Base-by-base conservation (phyloP, 2,113 vertebrate species). In the Calonectris borealis region DNA sequence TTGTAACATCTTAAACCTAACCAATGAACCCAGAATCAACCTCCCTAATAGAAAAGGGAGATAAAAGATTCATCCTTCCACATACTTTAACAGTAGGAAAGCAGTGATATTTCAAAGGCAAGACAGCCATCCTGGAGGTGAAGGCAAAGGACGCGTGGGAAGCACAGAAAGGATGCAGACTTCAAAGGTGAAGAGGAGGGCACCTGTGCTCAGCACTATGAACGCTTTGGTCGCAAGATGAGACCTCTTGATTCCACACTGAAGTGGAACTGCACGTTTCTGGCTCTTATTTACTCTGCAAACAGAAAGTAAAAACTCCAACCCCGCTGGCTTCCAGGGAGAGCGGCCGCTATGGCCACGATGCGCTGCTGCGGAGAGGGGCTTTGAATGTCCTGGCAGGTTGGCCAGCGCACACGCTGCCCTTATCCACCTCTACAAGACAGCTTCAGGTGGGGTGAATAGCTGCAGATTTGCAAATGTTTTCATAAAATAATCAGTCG, bases 61-160 rank as follows among this genome's bases (percentile, higher is more conserved):
- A 96, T 95, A 96, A 97, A 97, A 97, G 96, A 95, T 96, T 97
- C 94, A 95, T 94, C 94, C 86, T 96, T 97, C 93, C 94, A 94
- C 94, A 93, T 85, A 69, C 86, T 96, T 97, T 91, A 97, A 34
- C 96, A 95, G 95, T 94, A 94, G 95, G 95, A 96, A 86, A 94
- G 95, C 93, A 85, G 84, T 95, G 94, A 93, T 95, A 95, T 97
- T 97, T 97, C 96, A 97, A 96, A 97, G 92, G 91, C 91, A 29
- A 88, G 91, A 62, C 95, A 96, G 96, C 55, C 91, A 89, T 97
- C 94, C 95, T 89, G 89, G 96, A 95, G 96, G 93, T 96, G 91
- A 97, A 96, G 95, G 91, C 86, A 94, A 94, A 96, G 91, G 94
- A 85, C 2, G 8, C 27, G 20, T 95, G 95, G 94, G 94, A 96